Conservation (phyloP, 2,113 vertebrate species). For the Psilopogon haemacephalus region DNA sequence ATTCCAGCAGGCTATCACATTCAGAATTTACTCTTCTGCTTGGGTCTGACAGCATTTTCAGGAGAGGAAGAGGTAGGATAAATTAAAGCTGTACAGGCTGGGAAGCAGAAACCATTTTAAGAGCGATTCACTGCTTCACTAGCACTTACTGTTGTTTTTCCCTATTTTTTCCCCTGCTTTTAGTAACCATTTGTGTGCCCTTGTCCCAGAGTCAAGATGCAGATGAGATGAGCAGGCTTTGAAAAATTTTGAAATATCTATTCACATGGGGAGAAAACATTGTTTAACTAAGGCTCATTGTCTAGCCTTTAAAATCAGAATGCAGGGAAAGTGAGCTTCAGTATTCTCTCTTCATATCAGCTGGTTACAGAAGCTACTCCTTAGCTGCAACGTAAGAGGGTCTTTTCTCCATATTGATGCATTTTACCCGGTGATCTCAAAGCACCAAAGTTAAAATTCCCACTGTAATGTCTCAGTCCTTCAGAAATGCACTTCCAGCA, state of each 20-base stretch:
- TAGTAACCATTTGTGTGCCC: background rate
- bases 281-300: background rate
- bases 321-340: background rate
- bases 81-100: background rate
- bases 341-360: background rate
- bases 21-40: slow-evolving; percentile 10
- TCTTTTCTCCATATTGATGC: background rate
- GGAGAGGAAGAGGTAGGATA: background rate
- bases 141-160: background rate
- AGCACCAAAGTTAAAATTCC: slow-evolving; percentile 1
- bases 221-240: background rate
- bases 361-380: background rate
- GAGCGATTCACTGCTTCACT: background rate
- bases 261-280: background rate
- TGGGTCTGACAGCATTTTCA: background rate
- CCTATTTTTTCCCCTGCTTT: background rate
- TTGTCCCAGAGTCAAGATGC: background rate
- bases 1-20: slow-evolving; percentile 1
- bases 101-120: background rate
- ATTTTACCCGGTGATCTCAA: background rate
- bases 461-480: background rate
- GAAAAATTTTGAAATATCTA: background rate
- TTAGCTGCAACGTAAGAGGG: background rate
- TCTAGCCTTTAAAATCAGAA: background rate
- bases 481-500: slow-evolving; percentile 24